Base-by-base conservation (phyloP, 53 echinoderm and acorn worm genomes). In the Luidia sarsii region DNA sequence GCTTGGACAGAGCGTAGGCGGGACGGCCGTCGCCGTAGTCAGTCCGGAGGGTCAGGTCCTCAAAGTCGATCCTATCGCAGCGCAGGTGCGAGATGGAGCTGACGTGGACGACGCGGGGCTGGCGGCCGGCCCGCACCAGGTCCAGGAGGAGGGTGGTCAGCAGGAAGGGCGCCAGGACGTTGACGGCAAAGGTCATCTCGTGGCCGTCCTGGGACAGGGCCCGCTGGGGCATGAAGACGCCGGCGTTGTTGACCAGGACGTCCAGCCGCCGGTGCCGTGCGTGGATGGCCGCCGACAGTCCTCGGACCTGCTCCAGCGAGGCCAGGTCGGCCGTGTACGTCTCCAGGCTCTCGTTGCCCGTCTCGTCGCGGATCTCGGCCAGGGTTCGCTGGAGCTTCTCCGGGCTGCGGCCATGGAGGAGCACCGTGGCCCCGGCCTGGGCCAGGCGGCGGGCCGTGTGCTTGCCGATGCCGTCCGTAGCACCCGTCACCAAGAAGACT, bases 161-260 rank as follows among this genome's bases (percentile, higher is more conserved):
- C 7, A 90, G 75, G 39, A 94, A 94, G 15, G 94, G 94, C 19
- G 94, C 87, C 48, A 91, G 46, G 34, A 94, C 91, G 62, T 94
- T 94, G 21, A 90, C 88, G 1, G 94, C 94, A 71, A 90, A 94
- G 19, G 94, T 94, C 67, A 88, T 50, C 70, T 94, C 94, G 20
- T 80, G 64, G 8, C 94, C 94, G 83, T 94, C 91, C 2, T 15
- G 65, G 0, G 94, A 91, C 33, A 80, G 82, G 14, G 34, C 10
- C 25, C 91, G 65, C 7, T 56, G 25, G 0, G 64, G 54, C 61
- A 79, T 70, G 39, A 63, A 83, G 15, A 91, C 88, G 3, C 94
- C 94, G 24, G 94, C 94, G 38, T 94, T 94, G 83, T 94, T 94
- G 37, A 94, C 82, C 49, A 94, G 57, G 10, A 94, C 94, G 28